Conservation (phyloP, 2,113 vertebrate genomes). For the Hippocampus mohnikei region DNA sequence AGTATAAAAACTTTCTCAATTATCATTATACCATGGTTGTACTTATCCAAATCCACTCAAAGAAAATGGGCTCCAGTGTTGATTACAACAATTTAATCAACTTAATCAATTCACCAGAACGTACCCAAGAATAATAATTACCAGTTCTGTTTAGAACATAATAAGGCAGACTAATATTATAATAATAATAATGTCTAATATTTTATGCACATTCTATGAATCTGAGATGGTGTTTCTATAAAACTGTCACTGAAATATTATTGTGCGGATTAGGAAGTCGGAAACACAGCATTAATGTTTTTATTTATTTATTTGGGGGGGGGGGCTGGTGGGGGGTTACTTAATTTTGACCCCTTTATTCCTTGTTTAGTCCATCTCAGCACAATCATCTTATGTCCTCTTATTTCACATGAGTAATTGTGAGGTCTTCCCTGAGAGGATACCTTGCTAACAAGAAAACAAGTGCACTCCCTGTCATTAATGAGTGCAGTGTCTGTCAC, state of each 20-base stretch:
- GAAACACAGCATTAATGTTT: constrained; percentile 2
- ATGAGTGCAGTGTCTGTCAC: constrained; percentile 57
- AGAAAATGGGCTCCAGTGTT: neutral
- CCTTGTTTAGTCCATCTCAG: constrained; percentile 63
- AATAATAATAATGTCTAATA: too few relatives aligned
- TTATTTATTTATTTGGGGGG: neutral
- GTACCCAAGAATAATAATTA: neutral
- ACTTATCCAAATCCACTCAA: neutral
- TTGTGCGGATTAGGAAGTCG: constrained; percentile 7
- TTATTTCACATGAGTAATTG: constrained; percentile 56
- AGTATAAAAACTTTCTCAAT: neutral
- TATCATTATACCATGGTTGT: neutral
- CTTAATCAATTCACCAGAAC: constrained; percentile 1
- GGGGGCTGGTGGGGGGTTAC: neutral
- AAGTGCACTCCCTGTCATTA: constrained; percentile 63
- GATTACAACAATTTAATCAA: neutral
- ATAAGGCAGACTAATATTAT: neutral
- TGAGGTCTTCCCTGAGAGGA: constrained; percentile 49
- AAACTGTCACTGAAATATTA: neutral
- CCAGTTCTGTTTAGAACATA: neutral
- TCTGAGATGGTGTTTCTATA: neutral
- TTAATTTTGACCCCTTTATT: neutral
- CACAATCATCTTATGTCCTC: constrained; percentile 42
- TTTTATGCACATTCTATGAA: neutral
- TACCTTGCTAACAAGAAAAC: constrained; percentile 67